These are phyloP conservation scores for Megamerina dolium DNA, from an alignment of 2,888 invertebrate species.

Conservation along the genomic window DNA sequence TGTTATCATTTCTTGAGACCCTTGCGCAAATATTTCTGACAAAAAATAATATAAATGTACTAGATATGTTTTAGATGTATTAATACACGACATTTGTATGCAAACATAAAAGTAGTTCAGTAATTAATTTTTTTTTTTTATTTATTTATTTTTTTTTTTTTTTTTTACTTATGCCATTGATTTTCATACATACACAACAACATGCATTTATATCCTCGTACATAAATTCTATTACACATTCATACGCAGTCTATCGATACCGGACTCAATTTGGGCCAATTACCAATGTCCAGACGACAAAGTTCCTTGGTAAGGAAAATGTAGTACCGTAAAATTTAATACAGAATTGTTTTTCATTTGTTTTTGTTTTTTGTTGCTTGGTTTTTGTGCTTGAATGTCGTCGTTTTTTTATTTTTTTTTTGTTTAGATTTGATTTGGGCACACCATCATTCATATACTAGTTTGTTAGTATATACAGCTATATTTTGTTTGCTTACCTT, in stretches of 20 bases:
- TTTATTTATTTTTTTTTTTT: constrained; percentile 18
- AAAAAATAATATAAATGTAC: no score
- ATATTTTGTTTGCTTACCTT: background rate
- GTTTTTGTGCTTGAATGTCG: background rate
- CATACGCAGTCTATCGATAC: constrained; percentile 42
- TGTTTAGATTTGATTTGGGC: background rate
- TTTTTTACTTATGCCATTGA: no score
- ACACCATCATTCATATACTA: background rate
- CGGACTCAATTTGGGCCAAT: constrained; percentile 42
- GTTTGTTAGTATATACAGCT: no score
- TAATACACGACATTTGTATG: no score
- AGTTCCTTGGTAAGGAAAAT: constrained; percentile 41
- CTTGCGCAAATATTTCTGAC: no score
- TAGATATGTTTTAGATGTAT: no score
- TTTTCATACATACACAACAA: constrained; percentile 8
- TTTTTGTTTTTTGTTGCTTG: constrained; percentile 20
- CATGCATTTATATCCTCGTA: constrained; percentile 14
- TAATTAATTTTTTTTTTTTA: no score
- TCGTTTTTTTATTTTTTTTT: constrained; percentile 2
- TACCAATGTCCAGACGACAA: constrained; percentile 37
- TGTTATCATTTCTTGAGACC: no score
- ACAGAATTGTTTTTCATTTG: constrained; percentile 12
- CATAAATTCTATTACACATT: no score
- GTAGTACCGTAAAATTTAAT: no score
- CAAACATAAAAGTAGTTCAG: no score